Base-by-base conservation (phyloP, 2,888 invertebrate genomes). In the Adelphocoris suturalis region DNA sequence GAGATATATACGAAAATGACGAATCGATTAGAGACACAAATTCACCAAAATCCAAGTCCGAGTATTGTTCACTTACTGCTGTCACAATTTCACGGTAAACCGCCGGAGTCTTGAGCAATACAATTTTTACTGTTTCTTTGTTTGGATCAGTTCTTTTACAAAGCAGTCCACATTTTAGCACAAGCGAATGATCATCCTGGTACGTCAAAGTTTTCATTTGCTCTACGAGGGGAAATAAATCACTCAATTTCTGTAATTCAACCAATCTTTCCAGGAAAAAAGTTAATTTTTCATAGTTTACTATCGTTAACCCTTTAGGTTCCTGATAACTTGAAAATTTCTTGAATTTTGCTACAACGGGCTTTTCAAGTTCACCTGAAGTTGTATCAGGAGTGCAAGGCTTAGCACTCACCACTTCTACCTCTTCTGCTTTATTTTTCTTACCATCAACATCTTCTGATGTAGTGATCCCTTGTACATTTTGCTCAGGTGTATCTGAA, bases 151-250 rank as follows among this genome's bases (percentile, higher is more conserved):
- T 52, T 16, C 75, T 75, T 23, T 86, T 68, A 47, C 86, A 68
- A 12, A 86, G 86, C 68, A 86, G 27, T 11, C 86, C 86, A 86
- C 16, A 23, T 19, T 47, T 68, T 13, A 86, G 19, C 4, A 86
- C 68, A 47, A 68, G 75, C 16, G 19, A 9, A 23, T 86, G 75
- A 27, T 9, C 47, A 0, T 28, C 23, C 5, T 19, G 4, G 37
- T 85, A 85, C 4, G 0, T 3, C 7, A 19, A 28, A 27, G 37
- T 19, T 12, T 61, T 85, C 46, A 85, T 85, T 61, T 28, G 19
- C 7, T 61, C 4, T n/a, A 61, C 27, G 28, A 85, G n/a, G 37
- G 28, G 61, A 19, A n/a, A n/a, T 5, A 85, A 14, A 61, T 61
- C 47, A 47, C 61, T 68, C 13, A 28, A 16, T 12, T 28, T 55